Base-by-base conservation (phyloP, 1,140 invertebrate genomes). In the Aethina tumida region DNA sequence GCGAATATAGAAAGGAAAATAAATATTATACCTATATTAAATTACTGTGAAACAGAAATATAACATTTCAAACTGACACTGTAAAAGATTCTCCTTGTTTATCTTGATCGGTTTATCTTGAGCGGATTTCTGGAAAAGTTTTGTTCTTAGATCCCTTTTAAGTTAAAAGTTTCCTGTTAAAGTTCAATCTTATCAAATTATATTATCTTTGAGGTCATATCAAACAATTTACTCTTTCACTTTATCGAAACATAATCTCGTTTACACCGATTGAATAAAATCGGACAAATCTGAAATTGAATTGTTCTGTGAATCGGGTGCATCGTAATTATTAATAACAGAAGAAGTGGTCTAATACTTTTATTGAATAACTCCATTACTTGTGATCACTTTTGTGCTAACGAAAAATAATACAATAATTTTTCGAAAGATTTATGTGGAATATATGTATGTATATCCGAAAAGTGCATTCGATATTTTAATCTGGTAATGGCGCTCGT, bases 401-500 rank as follows among this genome's bases (percentile, higher is more conserved):
- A n/a, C n/a, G n/a, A n/a, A n/a, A n/a, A n/a, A n/a, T n/a, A n/a
- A n/a, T n/a, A n/a, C n/a, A n/a, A n/a, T n/a, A n/a, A n/a, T n/a
- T n/a, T n/a, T n/a, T n/a, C n/a, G n/a, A n/a, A n/a, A n/a, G n/a
- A n/a, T n/a, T n/a, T n/a, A n/a, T n/a, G n/a, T n/a, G n/a, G n/a
- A n/a, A n/a, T n/a, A n/a, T n/a, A n/a, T n/a, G n/a, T n/a, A n/a
- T n/a, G n/a, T n/a, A n/a, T n/a, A n/a, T n/a, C n/a, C n/a, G n/a
- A n/a, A n/a, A n/a, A n/a, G n/a, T n/a, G 9, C n/a, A 25, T 9
- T 26, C 8, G 35, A 41, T 41, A 41, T 19, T 41, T 33, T 45
- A 49, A 49, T 49, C 42, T 41, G 21, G 22, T 49, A 46, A 48
- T 48, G 30, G 43, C 28, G n/a, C 27, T 35, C 31, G 27, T 14